These are phyloP conservation scores for Cenopis cana DNA, from an alignment of 2,888 invertebrate species.

Conservation along the genomic window DNA sequence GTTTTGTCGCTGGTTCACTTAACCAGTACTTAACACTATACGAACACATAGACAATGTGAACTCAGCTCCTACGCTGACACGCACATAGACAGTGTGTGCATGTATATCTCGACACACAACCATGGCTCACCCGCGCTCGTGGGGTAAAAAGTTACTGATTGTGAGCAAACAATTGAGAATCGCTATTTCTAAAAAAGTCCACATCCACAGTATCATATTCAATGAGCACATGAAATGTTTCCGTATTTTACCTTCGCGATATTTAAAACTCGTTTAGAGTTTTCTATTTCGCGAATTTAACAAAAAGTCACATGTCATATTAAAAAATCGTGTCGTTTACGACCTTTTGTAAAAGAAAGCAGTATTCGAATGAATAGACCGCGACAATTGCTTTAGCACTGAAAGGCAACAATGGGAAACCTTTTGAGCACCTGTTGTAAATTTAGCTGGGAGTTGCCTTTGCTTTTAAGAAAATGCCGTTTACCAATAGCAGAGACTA, in stretches of 20 bases:
- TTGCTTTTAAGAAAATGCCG: conserved; percentile 11
- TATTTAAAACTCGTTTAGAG: conserved; percentile 6
- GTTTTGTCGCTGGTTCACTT: too few relatives aligned
- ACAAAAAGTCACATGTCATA: background rate
- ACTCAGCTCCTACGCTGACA: too few relatives aligned
- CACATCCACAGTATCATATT: background rate
- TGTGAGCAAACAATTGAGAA: background rate
- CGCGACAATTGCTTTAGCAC: conserved; percentile 8
- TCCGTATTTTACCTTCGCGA: background rate
- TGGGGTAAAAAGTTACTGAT: too few relatives aligned
- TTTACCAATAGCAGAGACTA: too few relatives aligned
- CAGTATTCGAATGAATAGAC: conserved; percentile 7
- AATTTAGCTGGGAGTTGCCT: conserved; percentile 1
- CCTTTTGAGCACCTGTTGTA: conserved; percentile 18
- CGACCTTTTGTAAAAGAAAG: background rate
- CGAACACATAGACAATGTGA: too few relatives aligned
- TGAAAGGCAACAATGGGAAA: conserved; percentile 14
- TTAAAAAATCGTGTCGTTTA: background rate
- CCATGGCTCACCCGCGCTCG: too few relatives aligned
- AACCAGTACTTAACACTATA: too few relatives aligned
- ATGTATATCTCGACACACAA: too few relatives aligned
- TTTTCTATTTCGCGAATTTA: background rate
- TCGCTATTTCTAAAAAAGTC: background rate
- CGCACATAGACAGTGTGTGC: too few relatives aligned
- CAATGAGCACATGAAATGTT: background rate